These are phyloP conservation scores for Heloderma charlesbogerti DNA, from an alignment of 2,113 vertebrate species.

Conservation along the genomic window DNA sequence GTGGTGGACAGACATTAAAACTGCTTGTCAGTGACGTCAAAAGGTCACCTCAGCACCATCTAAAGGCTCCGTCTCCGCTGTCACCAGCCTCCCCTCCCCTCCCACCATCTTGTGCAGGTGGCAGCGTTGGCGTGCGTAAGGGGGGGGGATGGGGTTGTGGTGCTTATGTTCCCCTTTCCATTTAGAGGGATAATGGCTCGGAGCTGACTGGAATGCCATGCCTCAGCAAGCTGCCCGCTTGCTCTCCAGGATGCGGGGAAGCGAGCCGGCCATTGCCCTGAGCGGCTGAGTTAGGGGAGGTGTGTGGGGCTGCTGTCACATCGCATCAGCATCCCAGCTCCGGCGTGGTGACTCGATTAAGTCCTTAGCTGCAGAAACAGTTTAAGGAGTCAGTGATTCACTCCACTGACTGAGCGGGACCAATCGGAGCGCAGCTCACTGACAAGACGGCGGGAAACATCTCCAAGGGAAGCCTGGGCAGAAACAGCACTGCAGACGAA, in stretches of 20 bases:
- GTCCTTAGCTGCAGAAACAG: constrained; percentile 38
- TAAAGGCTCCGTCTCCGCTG: constrained; percentile 30
- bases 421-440: constrained; percentile 16
- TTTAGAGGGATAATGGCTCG: background rate
- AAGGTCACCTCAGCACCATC: background rate
- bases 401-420: constrained; percentile 47
- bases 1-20: constrained; percentile 31
- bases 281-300: constrained; percentile 24
- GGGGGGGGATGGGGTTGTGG: background rate
- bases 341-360: constrained; percentile 9
- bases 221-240: background rate
- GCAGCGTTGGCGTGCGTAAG: background rate
- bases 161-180: background rate
- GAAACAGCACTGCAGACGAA: background rate
- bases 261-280: background rate
- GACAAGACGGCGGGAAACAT: background rate
- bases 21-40: constrained; percentile 46
- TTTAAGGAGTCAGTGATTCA: constrained; percentile 51
- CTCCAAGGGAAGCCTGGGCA: background rate
- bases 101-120: background rate
- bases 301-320: constrained; percentile 67
- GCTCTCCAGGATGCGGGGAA: background rate
- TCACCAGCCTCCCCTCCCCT: background rate
- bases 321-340: constrained; percentile 52
- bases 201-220: background rate